Evolutionary conservation across 1,140 invertebrate genomes (phyloP).

Genomic region (Globodera rostochiensis): DNA sequence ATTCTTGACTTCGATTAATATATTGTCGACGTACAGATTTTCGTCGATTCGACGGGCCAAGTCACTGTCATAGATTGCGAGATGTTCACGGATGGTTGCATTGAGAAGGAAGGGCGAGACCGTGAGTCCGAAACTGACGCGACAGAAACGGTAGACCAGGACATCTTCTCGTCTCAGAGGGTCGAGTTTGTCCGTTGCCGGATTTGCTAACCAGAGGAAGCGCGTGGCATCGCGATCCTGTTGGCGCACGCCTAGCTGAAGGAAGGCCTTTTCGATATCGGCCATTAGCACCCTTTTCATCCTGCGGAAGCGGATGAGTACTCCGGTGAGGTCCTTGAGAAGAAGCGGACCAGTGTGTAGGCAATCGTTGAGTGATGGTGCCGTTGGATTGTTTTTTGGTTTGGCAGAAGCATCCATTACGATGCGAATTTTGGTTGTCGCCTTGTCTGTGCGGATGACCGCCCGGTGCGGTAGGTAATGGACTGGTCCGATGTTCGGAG

Average conservation of each 20-base stretch:
- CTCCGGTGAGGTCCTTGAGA: background rate
- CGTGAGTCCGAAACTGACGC: conserved; percentile 10
- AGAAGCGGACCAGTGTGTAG: conserved; percentile 5
- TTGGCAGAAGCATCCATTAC: background rate
- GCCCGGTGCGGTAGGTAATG: too few relatives aligned
- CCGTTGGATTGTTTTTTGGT: background rate
- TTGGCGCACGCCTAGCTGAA: background rate
- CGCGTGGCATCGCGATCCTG: conserved; percentile 22
- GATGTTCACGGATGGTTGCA: background rate
- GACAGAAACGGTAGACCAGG: conserved; percentile 30
- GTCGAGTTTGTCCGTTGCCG: background rate
- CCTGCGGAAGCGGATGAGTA: background rate
- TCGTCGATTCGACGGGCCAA: background rate
- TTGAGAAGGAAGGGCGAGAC: conserved; percentile 2
- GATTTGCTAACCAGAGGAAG: conserved; percentile 31
- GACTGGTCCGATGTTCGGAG: too few relatives aligned
- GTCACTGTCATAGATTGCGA: background rate
- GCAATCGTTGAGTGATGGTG: conserved; percentile 9
- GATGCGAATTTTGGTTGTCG: background rate
- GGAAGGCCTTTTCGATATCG: conserved; percentile 31
- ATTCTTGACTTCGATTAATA: background rate
- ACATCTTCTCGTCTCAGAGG: conserved; percentile 20
- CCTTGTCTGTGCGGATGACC: too few relatives aligned
- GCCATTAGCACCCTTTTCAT: background rate
- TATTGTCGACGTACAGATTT: conserved; percentile 15